Conservation (phyloP, 2,797 vertebrate species). For the Anableps anableps region DNA sequence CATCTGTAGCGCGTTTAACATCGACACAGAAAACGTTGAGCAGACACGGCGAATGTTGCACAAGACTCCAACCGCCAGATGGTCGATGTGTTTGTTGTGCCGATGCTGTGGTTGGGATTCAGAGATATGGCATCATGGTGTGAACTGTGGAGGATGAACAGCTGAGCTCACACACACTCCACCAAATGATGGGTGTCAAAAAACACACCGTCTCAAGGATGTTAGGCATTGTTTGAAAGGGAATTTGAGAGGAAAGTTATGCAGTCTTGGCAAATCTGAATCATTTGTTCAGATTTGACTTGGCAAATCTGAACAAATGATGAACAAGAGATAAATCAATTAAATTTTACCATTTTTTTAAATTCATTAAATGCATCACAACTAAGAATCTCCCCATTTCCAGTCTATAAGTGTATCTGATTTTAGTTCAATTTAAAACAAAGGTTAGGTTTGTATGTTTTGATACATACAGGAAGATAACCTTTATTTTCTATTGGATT, state of each 20-base stretch:
- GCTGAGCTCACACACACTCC: conserved; percentile 64
- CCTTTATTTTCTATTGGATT: no score
- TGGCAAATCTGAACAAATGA: not conserved
- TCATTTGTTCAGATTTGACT: no score
- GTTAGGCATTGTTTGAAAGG: not conserved
- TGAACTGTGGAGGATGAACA: conserved; percentile 54
- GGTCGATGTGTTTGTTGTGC: conserved; percentile 50
- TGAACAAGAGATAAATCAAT: not conserved
- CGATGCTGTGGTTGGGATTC: conserved; percentile 17
- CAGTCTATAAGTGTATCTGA: not conserved
- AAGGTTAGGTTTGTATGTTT: not conserved
- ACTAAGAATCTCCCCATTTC: not conserved
- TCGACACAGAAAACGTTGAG: conserved; percentile 4
- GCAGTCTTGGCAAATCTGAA: no score
- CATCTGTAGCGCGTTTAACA: not conserved
- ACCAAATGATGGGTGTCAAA: conserved; percentile 6
- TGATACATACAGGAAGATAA: not conserved
- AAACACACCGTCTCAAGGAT: not conserved
- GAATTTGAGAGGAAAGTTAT: not conserved
- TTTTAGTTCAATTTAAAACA: not conserved
- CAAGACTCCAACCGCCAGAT: conserved; percentile 24
- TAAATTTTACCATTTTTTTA: not conserved
- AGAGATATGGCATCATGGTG: conserved; percentile 47
- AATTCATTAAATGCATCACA: not conserved
- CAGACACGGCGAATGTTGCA: conserved; percentile 1